Percentiles rank a stretch among this genome's conserved stretches.
Evolutionary conservation across 2,113 vertebrate genomes (phyloP).

Genomic region (Isurus oxyrinchus): DNA sequence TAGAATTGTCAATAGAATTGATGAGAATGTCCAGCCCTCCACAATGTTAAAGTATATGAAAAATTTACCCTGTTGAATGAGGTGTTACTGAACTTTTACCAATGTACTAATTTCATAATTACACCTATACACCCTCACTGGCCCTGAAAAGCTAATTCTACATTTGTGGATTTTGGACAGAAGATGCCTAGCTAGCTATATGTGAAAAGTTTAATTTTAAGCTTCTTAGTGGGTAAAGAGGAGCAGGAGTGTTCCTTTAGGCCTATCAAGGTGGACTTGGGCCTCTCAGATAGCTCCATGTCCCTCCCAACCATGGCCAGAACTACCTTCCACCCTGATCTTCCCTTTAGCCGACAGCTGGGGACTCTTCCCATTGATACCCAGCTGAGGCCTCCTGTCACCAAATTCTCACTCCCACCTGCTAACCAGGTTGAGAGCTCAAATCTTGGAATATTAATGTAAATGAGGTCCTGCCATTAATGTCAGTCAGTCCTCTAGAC

Average conservation of each 20-base stretch:
- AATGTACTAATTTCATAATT: not conserved
- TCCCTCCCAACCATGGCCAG: not conserved
- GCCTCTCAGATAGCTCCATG: not conserved
- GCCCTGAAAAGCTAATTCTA: too few relatives aligned
- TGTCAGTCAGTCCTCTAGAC: not conserved
- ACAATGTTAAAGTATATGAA: too few relatives aligned
- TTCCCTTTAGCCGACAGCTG: not conserved
- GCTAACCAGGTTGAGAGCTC: not conserved
- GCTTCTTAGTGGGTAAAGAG: not conserved
- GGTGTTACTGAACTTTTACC: too few relatives aligned
- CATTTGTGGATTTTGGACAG: too few relatives aligned
- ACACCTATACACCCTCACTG: not conserved
- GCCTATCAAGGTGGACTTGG: not conserved
- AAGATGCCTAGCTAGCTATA: too few relatives aligned
- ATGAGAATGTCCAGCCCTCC: not conserved
- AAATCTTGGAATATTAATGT: not conserved
- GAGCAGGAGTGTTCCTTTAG: not conserved
- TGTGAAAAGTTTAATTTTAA: not conserved
- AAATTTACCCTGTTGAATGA: too few relatives aligned
- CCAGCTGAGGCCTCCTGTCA: not conserved
- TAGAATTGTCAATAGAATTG: not conserved
- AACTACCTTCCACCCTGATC: not conserved
- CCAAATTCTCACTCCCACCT: not conserved
- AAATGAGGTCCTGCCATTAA: not conserved
- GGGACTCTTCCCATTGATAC: not conserved